Base-by-base conservation (phyloP, 1,140 invertebrate genomes). In the Cherax quadricarinatus region DNA sequence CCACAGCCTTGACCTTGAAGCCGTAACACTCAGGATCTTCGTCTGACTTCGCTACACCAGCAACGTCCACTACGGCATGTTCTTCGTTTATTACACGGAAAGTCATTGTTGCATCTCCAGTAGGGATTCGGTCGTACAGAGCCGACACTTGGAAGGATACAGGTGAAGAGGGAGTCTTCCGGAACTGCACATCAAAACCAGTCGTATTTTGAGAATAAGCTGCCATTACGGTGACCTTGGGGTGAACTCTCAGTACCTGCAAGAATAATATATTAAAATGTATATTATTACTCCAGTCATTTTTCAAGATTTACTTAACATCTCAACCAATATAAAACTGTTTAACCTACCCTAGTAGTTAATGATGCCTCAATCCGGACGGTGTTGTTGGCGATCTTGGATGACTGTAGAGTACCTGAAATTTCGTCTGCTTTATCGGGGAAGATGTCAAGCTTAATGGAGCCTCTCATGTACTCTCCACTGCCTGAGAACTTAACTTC, bases 361-460 rank as follows among this genome's bases (percentile, higher is more conserved):
- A 91, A 24, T 16, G 57, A 21, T 16, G 53, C 41, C 53, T 86
- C 89, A n/a, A 79, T 62, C 14, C 30, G 48, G 57, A 91, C 30
- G 70, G 89, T 80, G 53, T 91, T 91, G 82, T 86, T 79, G 7
- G 89, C 70, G 18, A 60, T 48, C 9, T n/a, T 53, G 73, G 48
- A 41, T n/a, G 83, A 86, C 14, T 62, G 48, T 14, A 91, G 12
- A 5, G 51, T 86, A 21, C 89, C 89, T 18, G 53, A 66, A 24
- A 91, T 79, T 51, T 91, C 86, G 60, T 91, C 78, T 18, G 51
- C 84, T 51, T 73, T 62, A n/a, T 79, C 73, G 1, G 75, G 89
- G 83, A 91, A 91, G 82, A 91, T 66, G 53, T 91, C 89, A 41
- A 91, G 53, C 57, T 91, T 73, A 80, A 91, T 53, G 7, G 83